A percentile compares a stretch with the other conserved stretches of the same genome.
Conservation (phyloP, 2,113 vertebrate genomes). For the Bettongia penicillata region DNA sequence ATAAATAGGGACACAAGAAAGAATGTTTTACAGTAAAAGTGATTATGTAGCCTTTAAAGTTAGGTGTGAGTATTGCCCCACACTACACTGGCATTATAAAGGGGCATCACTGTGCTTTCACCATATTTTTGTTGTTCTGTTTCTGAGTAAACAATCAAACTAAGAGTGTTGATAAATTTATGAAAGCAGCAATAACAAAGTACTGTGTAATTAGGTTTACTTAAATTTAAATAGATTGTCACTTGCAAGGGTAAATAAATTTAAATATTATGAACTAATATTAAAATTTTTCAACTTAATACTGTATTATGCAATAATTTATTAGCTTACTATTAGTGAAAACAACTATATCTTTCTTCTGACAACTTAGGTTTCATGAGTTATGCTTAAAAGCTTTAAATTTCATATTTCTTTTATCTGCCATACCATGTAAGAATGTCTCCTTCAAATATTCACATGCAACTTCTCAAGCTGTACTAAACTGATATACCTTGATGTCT, state of each 20-base stretch:
- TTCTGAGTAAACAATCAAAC: conserved; percentile 67
- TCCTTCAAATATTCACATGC: conserved; percentile 88
- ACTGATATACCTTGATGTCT: conserved; percentile 90
- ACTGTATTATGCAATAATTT: conserved; percentile 23
- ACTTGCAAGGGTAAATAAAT: conserved; percentile 66
- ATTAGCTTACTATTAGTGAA: conserved; percentile 75
- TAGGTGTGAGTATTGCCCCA: no score
- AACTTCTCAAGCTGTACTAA: conserved; percentile 90
- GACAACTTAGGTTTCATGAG: conserved; percentile 89
- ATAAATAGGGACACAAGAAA: neutral
- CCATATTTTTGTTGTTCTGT: conserved; percentile 49
- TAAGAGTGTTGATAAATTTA: conserved; percentile 65
- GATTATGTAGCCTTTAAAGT: no score
- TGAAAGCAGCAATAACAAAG: conserved; percentile 67
- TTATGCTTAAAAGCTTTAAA: conserved; percentile 90
- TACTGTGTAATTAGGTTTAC: conserved; percentile 71
- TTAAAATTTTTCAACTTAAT: conserved; percentile 75
- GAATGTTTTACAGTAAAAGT: no score
- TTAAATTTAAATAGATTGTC: conserved; percentile 63
- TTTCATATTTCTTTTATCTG: conserved; percentile 88
- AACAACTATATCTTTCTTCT: conserved; percentile 86
- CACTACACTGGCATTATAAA: conserved; percentile 4
- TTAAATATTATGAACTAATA: conserved; percentile 72
- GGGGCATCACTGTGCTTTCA: conserved; percentile 48
- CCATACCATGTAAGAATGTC: conserved; percentile 90